phyloP scores from a whole-genome alignment of 2,888 invertebrate species.

The Tetragnatha montana region DNA sequence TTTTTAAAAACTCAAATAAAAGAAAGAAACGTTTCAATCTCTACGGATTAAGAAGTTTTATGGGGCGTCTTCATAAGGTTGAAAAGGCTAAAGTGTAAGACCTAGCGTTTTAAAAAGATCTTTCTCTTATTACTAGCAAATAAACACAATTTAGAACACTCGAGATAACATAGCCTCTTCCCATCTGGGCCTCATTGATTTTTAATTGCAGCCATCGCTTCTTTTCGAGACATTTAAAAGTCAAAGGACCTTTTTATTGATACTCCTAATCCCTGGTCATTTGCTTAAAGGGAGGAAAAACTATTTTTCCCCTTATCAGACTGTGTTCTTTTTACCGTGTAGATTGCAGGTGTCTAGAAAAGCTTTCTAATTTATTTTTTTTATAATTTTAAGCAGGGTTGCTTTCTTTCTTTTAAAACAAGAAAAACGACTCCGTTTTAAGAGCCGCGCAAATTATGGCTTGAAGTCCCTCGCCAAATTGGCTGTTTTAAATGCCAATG shows the following conservation, averaged over 20 bases:
- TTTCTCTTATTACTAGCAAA: not conserved
- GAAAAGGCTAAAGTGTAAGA: not conserved
- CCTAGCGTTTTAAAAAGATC: not conserved
- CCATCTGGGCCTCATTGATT: slow-evolving; percentile 1
- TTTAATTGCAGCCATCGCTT: slow-evolving; percentile 34
- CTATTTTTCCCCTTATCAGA: slow-evolving; percentile 3
- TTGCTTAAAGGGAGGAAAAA: slow-evolving; percentile 8
- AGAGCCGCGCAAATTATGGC: slow-evolving; percentile 45
- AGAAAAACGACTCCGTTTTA: slow-evolving; percentile 41
- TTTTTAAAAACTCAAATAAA: no score
- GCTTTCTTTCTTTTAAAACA: slow-evolving; percentile 34
- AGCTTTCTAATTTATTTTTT: not conserved
- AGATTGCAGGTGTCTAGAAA: slow-evolving; percentile 24
- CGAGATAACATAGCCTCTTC: not conserved
- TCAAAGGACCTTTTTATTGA: slow-evolving; percentile 13
- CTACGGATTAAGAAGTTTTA: not conserved
- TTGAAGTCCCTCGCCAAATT: slow-evolving; percentile 48
- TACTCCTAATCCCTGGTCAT: slow-evolving; percentile 17
- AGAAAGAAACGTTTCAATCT: not conserved
- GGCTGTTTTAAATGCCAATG: slow-evolving; percentile 53
- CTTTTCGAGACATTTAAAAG: slow-evolving; percentile 8
- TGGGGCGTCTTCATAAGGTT: not conserved
- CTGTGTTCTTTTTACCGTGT: slow-evolving; percentile 29
- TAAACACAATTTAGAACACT: not conserved
- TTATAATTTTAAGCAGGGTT: slow-evolving; percentile 34